phyloP scores from a whole-genome alignment of 2,888 invertebrate genomes.

The Bruchidius siliquastri region DNA sequence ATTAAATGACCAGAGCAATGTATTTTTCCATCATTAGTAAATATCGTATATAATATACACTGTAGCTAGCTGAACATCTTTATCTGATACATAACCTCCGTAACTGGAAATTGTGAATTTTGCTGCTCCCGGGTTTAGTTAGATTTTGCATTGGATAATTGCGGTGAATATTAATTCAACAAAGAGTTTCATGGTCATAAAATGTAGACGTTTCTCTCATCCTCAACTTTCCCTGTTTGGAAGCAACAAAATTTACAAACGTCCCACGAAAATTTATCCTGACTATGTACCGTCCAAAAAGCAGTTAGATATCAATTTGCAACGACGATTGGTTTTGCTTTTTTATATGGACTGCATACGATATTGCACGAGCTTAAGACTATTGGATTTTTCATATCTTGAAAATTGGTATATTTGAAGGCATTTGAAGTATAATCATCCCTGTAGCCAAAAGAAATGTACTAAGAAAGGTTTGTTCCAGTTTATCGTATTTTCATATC shows the following conservation, averaged over 20 bases:
- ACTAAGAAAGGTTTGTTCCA: too few species aligned
- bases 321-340: not conserved
- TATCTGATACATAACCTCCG: not conserved
- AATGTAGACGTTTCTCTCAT: too few species aligned
- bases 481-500: too few species aligned
- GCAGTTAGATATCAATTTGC: conserved; percentile 22
- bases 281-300: conserved; percentile 32
- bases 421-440: too few species aligned
- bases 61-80: not conserved
- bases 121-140: not conserved
- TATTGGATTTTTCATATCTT: not conserved
- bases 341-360: not conserved
- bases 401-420: too few species aligned
- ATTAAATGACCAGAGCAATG: not conserved
- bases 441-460: too few species aligned
- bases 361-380: not conserved
- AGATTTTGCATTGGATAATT: not conserved
- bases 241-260: not conserved
- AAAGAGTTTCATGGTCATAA: too few species aligned
- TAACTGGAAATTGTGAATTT: not conserved
- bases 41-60: not conserved
- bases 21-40: not conserved
- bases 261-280: not conserved
- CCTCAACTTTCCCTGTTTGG: not conserved
- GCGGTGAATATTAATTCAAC: not conserved